Evolutionary conservation across 2,888 invertebrate species (phyloP).

Genomic region (Ichneumoninae sp.): DNA sequence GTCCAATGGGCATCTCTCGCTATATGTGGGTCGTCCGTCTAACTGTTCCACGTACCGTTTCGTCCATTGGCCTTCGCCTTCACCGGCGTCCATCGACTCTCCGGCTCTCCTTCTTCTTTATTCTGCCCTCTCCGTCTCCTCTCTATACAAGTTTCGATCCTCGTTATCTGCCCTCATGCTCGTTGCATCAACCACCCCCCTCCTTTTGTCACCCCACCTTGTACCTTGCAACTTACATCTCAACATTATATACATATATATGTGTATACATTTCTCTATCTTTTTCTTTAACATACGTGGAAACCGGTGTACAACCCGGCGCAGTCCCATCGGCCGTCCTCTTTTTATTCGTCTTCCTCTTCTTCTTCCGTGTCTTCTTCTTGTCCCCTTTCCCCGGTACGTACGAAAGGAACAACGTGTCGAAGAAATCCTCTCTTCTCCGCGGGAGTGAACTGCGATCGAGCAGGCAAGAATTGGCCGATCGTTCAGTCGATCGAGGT

Average conservation of each 20-base stretch:
- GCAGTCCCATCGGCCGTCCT: background rate
- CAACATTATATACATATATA: background rate
- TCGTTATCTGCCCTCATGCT: conserved; percentile 29
- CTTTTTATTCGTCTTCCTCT: conserved; percentile 29
- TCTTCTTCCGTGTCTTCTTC: conserved; percentile 56
- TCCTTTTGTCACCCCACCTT: conserved; percentile 7
- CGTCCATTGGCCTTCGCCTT: conserved; percentile 73
- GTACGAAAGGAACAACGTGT: conserved; percentile 65
- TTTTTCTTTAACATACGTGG: conserved; percentile 1
- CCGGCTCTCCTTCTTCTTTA: conserved; percentile 52
- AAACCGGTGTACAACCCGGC: conserved; percentile 18
- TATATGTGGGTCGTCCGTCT: conserved; percentile 83
- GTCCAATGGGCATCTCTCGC: conserved; percentile 77
- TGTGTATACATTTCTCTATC: conserved; percentile 16
- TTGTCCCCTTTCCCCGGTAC: conserved; percentile 61
- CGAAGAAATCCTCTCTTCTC: conserved; percentile 52
- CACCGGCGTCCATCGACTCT: conserved; percentile 67
- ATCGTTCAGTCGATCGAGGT: conserved; percentile 56
- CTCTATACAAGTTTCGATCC: conserved; percentile 27
- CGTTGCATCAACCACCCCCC: background rate
- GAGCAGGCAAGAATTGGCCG: conserved; percentile 38
- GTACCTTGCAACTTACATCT: background rate
- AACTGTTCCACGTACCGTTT: conserved; percentile 84
- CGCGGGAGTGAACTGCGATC: conserved; percentile 17
- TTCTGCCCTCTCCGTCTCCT: conserved; percentile 26